Evolutionary conservation across 2,797 vertebrate species (phyloP).

Genomic region (Acanthopagrus latus): DNA sequence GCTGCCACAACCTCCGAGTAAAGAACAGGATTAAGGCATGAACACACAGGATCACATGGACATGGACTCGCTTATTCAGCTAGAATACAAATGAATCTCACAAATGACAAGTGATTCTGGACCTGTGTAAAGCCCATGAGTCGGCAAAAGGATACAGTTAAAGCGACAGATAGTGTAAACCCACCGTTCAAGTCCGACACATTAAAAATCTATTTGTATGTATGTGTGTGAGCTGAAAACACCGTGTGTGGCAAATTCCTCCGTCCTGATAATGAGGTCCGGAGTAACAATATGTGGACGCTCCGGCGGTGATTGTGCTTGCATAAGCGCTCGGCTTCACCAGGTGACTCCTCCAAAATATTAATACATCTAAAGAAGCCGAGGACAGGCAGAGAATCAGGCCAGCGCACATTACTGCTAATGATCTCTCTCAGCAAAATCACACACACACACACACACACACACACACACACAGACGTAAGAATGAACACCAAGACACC

Average conservation of each 20-base stretch:
- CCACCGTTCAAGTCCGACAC: constrained; percentile 24
- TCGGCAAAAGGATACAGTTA: neutral
- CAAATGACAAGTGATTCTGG: neutral
- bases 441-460: constrained; percentile 10
- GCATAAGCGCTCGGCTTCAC: constrained; percentile 62
- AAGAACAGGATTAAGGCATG: neutral
- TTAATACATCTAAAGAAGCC: constrained; percentile 59
- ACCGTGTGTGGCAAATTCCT: constrained; percentile 31
- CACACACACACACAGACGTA: neutral
- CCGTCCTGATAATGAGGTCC: constrained; percentile 52
- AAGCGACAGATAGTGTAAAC: neutral
- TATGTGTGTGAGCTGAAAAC: neutral
- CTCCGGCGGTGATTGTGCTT: constrained; percentile 51
- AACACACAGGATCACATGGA: neutral
- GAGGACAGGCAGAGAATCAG: constrained; percentile 58
- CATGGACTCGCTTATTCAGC: neutral
- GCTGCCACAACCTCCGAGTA: no score
- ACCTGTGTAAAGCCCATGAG: neutral
- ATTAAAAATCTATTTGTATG: constrained; percentile 24
- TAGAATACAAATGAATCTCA: neutral
- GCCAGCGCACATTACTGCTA: constrained; percentile 60
- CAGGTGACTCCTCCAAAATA: constrained; percentile 70
- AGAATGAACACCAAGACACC: neutral
- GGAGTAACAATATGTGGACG: neutral
- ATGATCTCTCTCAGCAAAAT: constrained; percentile 60